A percentile compares a stretch with the other conserved stretches of the same genome.
phyloP scores from a whole-genome alignment of 2,797 vertebrate genomes.

The Tachyglossus aculeatus region DNA sequence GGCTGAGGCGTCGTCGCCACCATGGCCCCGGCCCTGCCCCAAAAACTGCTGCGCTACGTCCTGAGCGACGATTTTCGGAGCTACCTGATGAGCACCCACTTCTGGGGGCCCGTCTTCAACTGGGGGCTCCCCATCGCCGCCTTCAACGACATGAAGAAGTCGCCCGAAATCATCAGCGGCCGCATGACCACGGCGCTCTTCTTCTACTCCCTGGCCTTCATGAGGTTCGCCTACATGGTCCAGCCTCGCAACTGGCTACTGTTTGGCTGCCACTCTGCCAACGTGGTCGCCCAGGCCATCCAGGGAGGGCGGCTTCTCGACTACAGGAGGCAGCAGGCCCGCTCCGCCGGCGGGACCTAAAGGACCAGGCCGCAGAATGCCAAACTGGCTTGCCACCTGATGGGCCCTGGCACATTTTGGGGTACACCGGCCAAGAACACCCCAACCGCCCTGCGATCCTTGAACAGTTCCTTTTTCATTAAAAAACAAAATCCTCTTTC shows the following conservation, averaged over 20 bases:
- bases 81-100: slow-evolving; percentile 30
- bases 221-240: slow-evolving; percentile 30
- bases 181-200: slow-evolving; percentile 12
- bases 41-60: background rate
- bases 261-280: slow-evolving; percentile 31
- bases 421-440: too few relatives aligned
- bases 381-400: too few relatives aligned
- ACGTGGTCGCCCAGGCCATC: slow-evolving; percentile 17
- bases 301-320: background rate
- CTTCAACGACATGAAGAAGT: slow-evolving; percentile 15
- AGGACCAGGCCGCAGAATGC: too few relatives aligned
- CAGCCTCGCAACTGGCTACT: slow-evolving; percentile 38
- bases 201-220: slow-evolving; percentile 25
- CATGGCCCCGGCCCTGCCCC: background rate
- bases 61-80: slow-evolving; percentile 31
- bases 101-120: slow-evolving; percentile 45
- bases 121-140: slow-evolving; percentile 31
- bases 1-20: background rate
- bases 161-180: slow-evolving; percentile 24
- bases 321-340: too few relatives aligned
- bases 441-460: too few relatives aligned
- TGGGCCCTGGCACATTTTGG: too few relatives aligned
- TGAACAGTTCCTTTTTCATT: too few relatives aligned
- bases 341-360: too few relatives aligned
- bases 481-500: too few relatives aligned